phyloP scores from a whole-genome alignment of 2,113 vertebrate species.

The Antechinus stuartii region DNA sequence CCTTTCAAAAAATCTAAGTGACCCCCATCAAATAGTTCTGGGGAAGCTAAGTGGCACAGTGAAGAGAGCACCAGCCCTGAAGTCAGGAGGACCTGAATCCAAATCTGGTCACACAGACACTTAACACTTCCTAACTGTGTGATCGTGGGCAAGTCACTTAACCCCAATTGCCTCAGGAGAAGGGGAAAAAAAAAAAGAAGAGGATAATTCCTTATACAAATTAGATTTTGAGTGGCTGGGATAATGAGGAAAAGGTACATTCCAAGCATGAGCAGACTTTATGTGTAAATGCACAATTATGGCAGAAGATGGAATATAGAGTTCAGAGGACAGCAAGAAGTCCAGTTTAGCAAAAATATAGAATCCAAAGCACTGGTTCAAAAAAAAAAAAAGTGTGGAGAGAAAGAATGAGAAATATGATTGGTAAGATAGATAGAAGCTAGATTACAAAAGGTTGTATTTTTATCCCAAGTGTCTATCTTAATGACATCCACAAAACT shows the following conservation, averaged over 20 bases:
- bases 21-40: background rate
- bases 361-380: background rate
- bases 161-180: too few species aligned
- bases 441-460: background rate
- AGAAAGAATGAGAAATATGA: background rate
- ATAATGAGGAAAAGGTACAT: background rate
- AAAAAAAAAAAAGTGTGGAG: background rate
- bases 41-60: too few species aligned
- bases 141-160: too few species aligned
- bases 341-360: background rate
- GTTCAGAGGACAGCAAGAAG: background rate
- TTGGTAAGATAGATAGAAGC: background rate
- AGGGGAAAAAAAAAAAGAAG: background rate
- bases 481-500: background rate
- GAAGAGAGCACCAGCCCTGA: too few species aligned
- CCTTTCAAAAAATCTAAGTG: background rate
- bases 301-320: background rate
- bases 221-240: background rate
- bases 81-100: too few species aligned
- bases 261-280: background rate
- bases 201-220: background rate
- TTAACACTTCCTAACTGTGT: too few species aligned
- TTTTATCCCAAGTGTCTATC: background rate
- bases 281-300: background rate
- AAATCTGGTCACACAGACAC: too few species aligned